Evolutionary conservation across 2,888 invertebrate species (phyloP), one percentile per base, ranked within the genome.

Genomic region (Loripinus fragilis): DNA sequence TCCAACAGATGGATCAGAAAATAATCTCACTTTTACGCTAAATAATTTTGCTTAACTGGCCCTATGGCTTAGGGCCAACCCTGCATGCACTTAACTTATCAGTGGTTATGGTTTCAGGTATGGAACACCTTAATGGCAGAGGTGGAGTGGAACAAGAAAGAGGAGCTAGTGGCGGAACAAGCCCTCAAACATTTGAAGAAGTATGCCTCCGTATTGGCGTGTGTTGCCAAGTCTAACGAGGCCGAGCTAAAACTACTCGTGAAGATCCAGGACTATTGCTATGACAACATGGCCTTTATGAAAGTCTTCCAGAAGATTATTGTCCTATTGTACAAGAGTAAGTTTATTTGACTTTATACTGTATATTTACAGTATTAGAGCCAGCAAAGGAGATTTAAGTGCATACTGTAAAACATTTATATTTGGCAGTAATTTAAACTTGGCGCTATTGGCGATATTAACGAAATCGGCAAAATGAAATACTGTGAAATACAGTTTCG

Each of bases 261-360:
- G 87, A 97, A 98, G 94, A 97, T 98, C 90, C 99, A 99, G 94
- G 98, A 99, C 93, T 99, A 97, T 94, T 99, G 98, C 95, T 99
- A 99, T 94, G 98, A 98, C 94, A 98, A 99, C 95, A 98, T 98
- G 98, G 97, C 97, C 94, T 99, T 99, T 94, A 98, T 99, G 97
- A 97, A 98, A 94, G 97, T 97, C 94, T 99, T 99, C 96, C 97
- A 97, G 94, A 98, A 98, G 95, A 98, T 99, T 92, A 96, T 99
- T 91, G 96, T 98, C 94, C 96, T 98, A 93, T 96, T 98, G 95
- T 99, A 99, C 95, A 98, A 98, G 95, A 97, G 97, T 96, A 94
- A 94, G 91, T 76, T 38, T 38, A 38, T 38, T 38, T 38, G 5
- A 8, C 12, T 5, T 38, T 12, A 38, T n/a, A n/a, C n/a, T n/a